These are phyloP conservation scores for Parnassius apollo DNA, from an alignment of 2,888 invertebrate genomes.

Conservation along the genomic window DNA sequence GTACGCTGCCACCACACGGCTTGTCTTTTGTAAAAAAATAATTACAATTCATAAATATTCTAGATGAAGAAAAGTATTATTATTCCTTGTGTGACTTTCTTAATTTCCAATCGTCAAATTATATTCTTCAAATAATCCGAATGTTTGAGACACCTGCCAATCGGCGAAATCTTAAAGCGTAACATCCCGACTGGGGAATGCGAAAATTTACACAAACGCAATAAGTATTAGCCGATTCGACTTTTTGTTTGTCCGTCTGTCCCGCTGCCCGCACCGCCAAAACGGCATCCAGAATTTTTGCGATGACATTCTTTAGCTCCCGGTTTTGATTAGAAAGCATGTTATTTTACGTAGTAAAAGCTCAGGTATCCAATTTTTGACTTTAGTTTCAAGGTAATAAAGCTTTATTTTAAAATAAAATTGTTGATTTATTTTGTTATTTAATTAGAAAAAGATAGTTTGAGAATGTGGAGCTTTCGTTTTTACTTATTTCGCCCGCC, in stretches of 20 bases:
- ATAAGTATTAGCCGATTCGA: slow-evolving; percentile 66
- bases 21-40: too few species aligned
- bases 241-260: slow-evolving; percentile 61
- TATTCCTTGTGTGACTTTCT: background rate
- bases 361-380: background rate
- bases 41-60: background rate
- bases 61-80: background rate
- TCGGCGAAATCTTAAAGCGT: slow-evolving; percentile 41
- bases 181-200: slow-evolving; percentile 47
- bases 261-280: slow-evolving; percentile 34
- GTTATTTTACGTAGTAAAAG: slow-evolving; percentile 12
- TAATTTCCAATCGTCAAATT: background rate
- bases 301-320: slow-evolving; percentile 64
- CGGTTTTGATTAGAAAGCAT: slow-evolving; percentile 64
- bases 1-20: too few species aligned
- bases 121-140: background rate
- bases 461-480: slow-evolving; percentile 36
- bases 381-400: slow-evolving; percentile 10
- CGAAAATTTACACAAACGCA: slow-evolving; percentile 73
- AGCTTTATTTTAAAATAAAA: slow-evolving; percentile 8
- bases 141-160: slow-evolving; percentile 37
- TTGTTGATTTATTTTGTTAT: slow-evolving; percentile 22
- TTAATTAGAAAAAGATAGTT: slow-evolving; percentile 30
- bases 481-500: slow-evolving; percentile 25
- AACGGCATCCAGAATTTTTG: slow-evolving; percentile 50